Percentiles rank a stretch among this genome's conserved stretches.
Evolutionary conservation across 2,113 vertebrate species (phyloP).

Genomic region (Ammospiza nelsoni): DNA sequence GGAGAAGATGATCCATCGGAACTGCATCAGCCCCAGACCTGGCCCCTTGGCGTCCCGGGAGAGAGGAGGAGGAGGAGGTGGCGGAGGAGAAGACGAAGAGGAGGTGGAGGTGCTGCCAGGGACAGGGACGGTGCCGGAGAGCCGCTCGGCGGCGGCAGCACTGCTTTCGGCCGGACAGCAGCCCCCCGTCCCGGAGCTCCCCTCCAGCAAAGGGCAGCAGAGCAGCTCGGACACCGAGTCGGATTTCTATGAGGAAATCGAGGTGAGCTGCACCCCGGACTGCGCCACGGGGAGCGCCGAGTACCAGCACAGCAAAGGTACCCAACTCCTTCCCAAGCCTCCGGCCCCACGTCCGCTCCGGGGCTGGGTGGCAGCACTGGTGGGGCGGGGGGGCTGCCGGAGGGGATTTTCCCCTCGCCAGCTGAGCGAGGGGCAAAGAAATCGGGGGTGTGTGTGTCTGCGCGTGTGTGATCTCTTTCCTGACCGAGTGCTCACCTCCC

Average conservation of each 20-base stretch:
- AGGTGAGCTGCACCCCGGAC: conserved; percentile 98
- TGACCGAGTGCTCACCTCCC: neutral
- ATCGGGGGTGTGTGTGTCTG: neutral
- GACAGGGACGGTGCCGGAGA: conserved; percentile 78
- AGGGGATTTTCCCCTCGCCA: neutral
- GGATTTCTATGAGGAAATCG: conserved; percentile 99
- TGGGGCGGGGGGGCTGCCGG: neutral
- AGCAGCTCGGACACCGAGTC: conserved; percentile 98
- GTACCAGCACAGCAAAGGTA: conserved; percentile 93
- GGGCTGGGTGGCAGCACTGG: neutral
- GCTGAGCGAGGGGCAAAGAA: neutral
- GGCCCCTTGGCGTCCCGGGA: conserved; percentile 80
- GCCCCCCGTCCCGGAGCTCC: conserved; percentile 70
- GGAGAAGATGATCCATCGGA: conserved; percentile 84
- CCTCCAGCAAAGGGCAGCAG: conserved; percentile 84
- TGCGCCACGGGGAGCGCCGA: conserved; percentile 85
- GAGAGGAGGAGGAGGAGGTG: conserved; percentile 73
- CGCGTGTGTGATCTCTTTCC: neutral
- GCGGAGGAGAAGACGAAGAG: conserved; percentile 70
- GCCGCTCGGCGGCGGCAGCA: conserved; percentile 78
- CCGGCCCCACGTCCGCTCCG: conserved; percentile 8
- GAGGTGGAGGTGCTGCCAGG: conserved; percentile 79
- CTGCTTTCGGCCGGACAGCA: conserved; percentile 75
- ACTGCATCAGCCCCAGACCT: conserved; percentile 84
- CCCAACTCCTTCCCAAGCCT: conserved; percentile 62